Conservation (phyloP, 2,888 invertebrate genomes). For the Amphipyra tragopoginis region DNA sequence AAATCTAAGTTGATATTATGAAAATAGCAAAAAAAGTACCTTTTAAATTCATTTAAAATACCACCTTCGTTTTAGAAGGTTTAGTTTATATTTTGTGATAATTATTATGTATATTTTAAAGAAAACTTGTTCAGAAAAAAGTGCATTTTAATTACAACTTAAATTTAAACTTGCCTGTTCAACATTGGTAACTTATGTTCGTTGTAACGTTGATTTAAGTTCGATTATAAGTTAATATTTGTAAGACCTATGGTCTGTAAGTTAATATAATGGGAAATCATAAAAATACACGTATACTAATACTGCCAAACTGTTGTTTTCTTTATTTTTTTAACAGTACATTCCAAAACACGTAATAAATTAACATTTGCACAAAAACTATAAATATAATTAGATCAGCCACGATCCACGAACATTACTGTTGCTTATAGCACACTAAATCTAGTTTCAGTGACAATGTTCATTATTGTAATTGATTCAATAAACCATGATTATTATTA, state of each 20-base stretch:
- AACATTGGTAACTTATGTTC: conserved; percentile 59
- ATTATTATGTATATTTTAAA: conserved; percentile 49
- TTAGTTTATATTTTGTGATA: conserved; percentile 63
- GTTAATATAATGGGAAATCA: conserved; percentile 70
- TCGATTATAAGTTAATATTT: conserved; percentile 62
- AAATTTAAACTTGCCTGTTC: conserved; percentile 65
- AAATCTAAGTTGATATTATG: conserved; percentile 48
- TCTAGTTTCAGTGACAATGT: too few species aligned
- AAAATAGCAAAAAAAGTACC: conserved; percentile 35
- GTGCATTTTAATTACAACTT: conserved; percentile 70
- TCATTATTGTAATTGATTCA: too few species aligned
- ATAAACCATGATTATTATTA: too few species aligned
- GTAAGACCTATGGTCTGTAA: conserved; percentile 88
- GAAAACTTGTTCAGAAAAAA: conserved; percentile 54
- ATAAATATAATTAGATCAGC: too few species aligned
- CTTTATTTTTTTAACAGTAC: conserved; percentile 36
- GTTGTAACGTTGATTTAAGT: conserved; percentile 63
- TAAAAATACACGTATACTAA: conserved; percentile 57
- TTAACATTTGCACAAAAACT: background rate
- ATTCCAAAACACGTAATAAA: background rate
- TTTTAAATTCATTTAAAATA: conserved; percentile 20
- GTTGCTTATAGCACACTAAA: too few species aligned
- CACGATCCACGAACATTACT: too few species aligned
- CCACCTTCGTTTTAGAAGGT: conserved; percentile 86
- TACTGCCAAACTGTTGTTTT: conserved; percentile 61